A percentile compares a stretch with the other conserved stretches of the same genome.
phyloP scores from a whole-genome alignment of 2,797 vertebrate genomes.

The Manis javanica region DNA sequence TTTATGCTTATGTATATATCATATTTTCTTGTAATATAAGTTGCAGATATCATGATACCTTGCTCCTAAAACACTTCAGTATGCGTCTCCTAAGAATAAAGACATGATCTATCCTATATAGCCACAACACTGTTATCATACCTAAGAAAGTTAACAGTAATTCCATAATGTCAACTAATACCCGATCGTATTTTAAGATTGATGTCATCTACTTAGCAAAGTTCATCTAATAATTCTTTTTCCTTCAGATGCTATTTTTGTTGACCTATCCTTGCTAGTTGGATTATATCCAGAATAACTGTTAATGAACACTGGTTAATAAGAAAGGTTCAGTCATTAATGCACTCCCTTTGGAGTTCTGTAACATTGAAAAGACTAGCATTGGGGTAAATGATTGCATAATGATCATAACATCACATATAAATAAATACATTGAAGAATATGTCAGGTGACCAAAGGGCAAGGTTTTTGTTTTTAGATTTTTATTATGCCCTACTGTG shows the following conservation, averaged over 20 bases:
- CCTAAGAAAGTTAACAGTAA: slow-evolving; percentile 46
- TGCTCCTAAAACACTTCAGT: slow-evolving; percentile 16
- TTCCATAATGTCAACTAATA: background rate
- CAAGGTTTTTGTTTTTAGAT: background rate
- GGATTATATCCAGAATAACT: background rate
- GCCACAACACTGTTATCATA: background rate
- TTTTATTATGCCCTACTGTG: background rate
- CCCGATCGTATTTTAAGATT: background rate
- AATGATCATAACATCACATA: background rate
- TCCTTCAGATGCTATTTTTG: slow-evolving; percentile 30
- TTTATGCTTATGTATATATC: background rate
- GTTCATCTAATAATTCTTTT: background rate
- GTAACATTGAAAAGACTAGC: background rate
- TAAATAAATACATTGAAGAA: background rate
- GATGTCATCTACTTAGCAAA: background rate
- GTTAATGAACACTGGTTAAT: background rate
- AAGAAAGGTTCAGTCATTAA: background rate
- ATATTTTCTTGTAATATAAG: slow-evolving; percentile 51
- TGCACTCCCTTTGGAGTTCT: background rate
- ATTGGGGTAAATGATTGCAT: background rate
- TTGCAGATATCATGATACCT: background rate
- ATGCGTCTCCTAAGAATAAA: slow-evolving; percentile 16
- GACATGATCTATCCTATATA: background rate
- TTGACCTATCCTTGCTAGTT: slow-evolving; percentile 3
- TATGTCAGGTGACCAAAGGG: background rate